Percentiles rank a stretch among this genome's conserved stretches.
Evolutionary conservation across 2,113 vertebrate species (phyloP).

Genomic region (Ptilonorhynchus violaceus): DNA sequence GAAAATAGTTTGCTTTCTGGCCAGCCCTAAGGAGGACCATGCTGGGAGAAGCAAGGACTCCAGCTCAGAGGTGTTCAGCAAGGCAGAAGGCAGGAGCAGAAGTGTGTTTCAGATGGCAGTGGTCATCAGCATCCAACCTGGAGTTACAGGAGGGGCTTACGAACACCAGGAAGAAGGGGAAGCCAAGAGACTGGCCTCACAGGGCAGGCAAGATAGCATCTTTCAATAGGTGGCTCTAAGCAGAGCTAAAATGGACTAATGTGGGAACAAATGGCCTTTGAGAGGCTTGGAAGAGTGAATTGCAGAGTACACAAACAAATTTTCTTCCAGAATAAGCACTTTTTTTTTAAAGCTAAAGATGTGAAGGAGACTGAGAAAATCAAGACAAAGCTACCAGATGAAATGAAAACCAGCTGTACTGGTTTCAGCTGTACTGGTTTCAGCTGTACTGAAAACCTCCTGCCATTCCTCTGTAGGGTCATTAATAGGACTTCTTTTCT

Average conservation of each 20-base stretch:
- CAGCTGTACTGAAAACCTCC: too few species aligned
- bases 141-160: background rate
- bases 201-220: background rate
- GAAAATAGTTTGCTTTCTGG: background rate
- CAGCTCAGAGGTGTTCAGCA: background rate
- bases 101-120: background rate
- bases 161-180: background rate
- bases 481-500: background rate
- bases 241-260: background rate
- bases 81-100: background rate
- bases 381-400: background rate
- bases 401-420: background rate
- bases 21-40: background rate
- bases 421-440: too few species aligned
- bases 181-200: background rate
- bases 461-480: background rate
- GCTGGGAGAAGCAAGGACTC: background rate
- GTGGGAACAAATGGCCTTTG: background rate
- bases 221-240: background rate
- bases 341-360: background rate
- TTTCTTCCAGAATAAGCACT: background rate
- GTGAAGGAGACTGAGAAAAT: background rate
- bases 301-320: background rate
- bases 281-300: background rate
- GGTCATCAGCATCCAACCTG: background rate